Percentiles rank a stretch among this genome's conserved stretches.
Conservation (phyloP, 2,888 invertebrate species). For the Epirrhoe alternata region DNA sequence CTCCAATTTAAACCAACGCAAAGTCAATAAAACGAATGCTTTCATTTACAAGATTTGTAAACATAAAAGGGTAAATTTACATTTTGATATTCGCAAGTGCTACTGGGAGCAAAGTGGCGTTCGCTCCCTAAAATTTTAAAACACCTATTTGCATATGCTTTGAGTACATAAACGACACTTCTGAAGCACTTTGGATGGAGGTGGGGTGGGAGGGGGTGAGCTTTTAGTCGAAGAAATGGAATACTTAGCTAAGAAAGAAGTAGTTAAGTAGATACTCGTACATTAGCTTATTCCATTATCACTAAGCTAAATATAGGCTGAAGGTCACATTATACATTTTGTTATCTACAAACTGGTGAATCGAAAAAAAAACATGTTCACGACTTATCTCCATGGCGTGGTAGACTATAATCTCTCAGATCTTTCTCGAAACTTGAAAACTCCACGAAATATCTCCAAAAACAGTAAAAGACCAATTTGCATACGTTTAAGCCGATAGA, state of each 20-base stretch:
- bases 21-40: slow-evolving; percentile 81
- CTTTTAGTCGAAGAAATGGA: slow-evolving; percentile 42
- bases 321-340: neutral
- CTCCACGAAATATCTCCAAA: slow-evolving; percentile 1
- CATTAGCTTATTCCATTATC: slow-evolving; percentile 1
- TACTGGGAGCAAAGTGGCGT: slow-evolving; percentile 80
- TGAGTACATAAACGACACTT: slow-evolving; percentile 85
- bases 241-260: slow-evolving; percentile 36
- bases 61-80: slow-evolving; percentile 85
- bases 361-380: neutral
- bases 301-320: neutral
- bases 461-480: slow-evolving; percentile 71
- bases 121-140: slow-evolving; percentile 85
- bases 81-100: slow-evolving; percentile 84
- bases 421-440: too few species aligned
- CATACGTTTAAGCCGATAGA: slow-evolving; percentile 74
- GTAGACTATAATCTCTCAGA: too few species aligned
- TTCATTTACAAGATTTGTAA: slow-evolving; percentile 84
- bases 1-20: slow-evolving; percentile 59
- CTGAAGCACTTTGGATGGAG: slow-evolving; percentile 73
- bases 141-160: slow-evolving; percentile 85
- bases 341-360: neutral
- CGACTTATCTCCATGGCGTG: too few species aligned
- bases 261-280: neutral
- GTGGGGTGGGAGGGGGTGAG: slow-evolving; percentile 46